These are phyloP conservation scores for Neoscelio sp. DNA, from an alignment of 2,888 invertebrate genomes.

Conservation along the genomic window DNA sequence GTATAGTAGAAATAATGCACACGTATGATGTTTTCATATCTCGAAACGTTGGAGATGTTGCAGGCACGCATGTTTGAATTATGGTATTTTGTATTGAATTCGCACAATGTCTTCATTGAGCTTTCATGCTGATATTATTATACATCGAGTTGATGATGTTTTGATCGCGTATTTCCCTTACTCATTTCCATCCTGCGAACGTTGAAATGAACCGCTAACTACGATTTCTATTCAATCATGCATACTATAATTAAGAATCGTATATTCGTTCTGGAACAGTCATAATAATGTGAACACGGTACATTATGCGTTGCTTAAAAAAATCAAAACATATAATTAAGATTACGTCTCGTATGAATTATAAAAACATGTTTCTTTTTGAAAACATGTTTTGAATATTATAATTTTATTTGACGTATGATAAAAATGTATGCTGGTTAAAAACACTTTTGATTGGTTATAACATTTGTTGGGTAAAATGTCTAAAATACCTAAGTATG, in stretches of 20 bases:
- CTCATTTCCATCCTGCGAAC: conserved; percentile 71
- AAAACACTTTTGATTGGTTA: too few species aligned
- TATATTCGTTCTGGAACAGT: conserved; percentile 6
- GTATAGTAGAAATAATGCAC: not conserved
- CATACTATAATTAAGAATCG: conserved; percentile 12
- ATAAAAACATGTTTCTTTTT: conserved; percentile 27
- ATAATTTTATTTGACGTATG: too few species aligned
- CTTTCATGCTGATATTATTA: conserved; percentile 73
- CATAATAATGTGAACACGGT: not conserved
- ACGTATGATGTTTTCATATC: conserved; percentile 29
- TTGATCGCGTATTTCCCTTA: conserved; percentile 74
- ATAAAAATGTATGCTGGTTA: too few species aligned
- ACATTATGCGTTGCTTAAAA: not conserved
- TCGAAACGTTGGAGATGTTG: conserved; percentile 14
- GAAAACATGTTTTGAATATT: too few species aligned
- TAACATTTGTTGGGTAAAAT: conserved; percentile 4
- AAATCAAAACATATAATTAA: conserved; percentile 1
- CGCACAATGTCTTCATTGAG: conserved; percentile 50
- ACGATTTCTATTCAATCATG: conserved; percentile 36
- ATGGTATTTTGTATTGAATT: conserved; percentile 50
- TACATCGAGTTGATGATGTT: conserved; percentile 77
- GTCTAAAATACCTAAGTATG: not conserved
- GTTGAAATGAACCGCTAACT: conserved; percentile 45
- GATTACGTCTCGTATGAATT: too few species aligned
- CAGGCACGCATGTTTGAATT: conserved; percentile 20